These are phyloP conservation scores for Glaucidium brasilianum DNA, from an alignment of 2,113 vertebrate species.

Conservation along the genomic window DNA sequence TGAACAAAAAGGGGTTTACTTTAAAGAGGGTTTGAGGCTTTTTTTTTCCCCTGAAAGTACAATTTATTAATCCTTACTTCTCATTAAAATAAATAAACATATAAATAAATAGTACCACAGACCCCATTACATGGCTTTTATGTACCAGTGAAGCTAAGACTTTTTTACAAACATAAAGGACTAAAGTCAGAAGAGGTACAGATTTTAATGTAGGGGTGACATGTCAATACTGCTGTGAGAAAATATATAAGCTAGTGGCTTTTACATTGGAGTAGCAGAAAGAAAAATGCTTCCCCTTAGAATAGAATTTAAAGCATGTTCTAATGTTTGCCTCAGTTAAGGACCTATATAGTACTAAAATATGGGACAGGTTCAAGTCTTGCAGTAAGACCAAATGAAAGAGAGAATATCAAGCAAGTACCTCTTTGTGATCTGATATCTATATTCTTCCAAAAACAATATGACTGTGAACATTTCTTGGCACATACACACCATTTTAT, in stretches of 20 bases:
- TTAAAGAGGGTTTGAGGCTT: neutral
- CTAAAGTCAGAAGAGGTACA: neutral
- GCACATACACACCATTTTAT: neutral
- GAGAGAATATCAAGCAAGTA: neutral
- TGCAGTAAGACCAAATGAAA: neutral
- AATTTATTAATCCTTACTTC: neutral
- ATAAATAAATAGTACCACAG: neutral
- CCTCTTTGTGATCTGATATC: neutral
- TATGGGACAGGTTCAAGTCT: neutral
- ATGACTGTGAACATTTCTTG: neutral
- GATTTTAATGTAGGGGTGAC: neutral
- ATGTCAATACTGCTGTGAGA: neutral
- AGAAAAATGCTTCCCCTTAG: neutral
- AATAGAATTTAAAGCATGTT: neutral
- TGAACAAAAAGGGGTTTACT: neutral
- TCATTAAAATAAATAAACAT: neutral
- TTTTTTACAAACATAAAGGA: neutral
- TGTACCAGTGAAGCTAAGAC: neutral
- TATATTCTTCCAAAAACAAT: neutral
- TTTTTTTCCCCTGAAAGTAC: neutral
- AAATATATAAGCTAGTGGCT: neutral
- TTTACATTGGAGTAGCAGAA: neutral
- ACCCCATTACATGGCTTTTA: neutral
- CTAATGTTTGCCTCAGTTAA: neutral
- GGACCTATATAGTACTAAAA: neutral